A percentile compares a stretch with the other conserved stretches of the same genome.
These are phyloP conservation scores for Contarinia nasturtii DNA, from an alignment of 1,140 invertebrate genomes.

Conservation along the genomic window DNA sequence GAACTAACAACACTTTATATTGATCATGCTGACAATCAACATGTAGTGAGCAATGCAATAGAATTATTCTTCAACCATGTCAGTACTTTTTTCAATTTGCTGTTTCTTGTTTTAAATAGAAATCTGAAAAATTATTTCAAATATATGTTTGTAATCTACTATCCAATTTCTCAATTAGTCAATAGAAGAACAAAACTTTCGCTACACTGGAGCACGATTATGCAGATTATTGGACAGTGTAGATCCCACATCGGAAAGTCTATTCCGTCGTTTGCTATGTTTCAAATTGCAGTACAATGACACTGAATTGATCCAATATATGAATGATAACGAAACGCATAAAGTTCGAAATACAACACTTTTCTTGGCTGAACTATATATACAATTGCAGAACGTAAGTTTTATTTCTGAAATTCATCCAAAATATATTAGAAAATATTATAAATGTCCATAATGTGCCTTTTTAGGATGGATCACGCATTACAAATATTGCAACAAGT, in stretches of 20 bases:
- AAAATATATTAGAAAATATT: too few relatives aligned
- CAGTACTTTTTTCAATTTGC: background rate
- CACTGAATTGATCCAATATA: conserved; percentile 1
- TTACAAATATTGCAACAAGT: conserved; percentile 1
- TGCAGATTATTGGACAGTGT: conserved; percentile 3
- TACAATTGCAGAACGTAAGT: conserved; percentile 5
- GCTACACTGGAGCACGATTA: conserved; percentile 5
- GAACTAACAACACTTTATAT: background rate
- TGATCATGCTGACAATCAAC: conserved; percentile 2
- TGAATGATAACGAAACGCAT: conserved; percentile 2
- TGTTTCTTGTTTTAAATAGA: too few relatives aligned
- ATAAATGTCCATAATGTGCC: too few relatives aligned
- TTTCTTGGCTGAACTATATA: conserved; percentile 6
- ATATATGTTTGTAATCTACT: too few relatives aligned
- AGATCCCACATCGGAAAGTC: conserved; percentile 1
- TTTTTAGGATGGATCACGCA: background rate
- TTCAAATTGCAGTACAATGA: conserved; percentile 4
- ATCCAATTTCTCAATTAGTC: too few relatives aligned
- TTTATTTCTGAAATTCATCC: too few relatives aligned
- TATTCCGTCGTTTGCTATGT: conserved; percentile 2
- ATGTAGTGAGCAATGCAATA: conserved; percentile 5
- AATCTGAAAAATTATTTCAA: too few relatives aligned
- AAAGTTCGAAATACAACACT: conserved; percentile 4
- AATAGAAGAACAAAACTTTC: conserved; percentile 6
- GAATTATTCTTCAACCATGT: conserved; percentile 5